Base-by-base conservation (phyloP, 2,888 invertebrate species). In the Masnerella sp. region DNA sequence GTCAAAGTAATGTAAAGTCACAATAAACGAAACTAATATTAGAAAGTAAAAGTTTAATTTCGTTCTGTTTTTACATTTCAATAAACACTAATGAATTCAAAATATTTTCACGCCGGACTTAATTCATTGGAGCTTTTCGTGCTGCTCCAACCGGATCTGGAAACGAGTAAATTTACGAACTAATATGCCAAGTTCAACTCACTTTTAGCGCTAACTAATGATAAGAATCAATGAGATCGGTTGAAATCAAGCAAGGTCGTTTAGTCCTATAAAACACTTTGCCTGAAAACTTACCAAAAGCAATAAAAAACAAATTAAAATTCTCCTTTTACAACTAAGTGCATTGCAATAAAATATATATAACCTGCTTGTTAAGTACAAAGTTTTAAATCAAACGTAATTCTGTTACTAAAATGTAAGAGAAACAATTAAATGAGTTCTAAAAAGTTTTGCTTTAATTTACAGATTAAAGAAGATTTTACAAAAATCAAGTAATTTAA, bases 161-260 rank as follows among this genome's bases (percentile, higher is more conserved):
- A 22, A 22, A 22, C 22, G 3, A 22, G 22, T 7, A 22, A 22
- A 22, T 22, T 30, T 9, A 9, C 30, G n/a, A 30, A 22, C 30
- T 30, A 30, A 30, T 30, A 2, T 30, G n/a, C 30, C 30, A 7
- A 30, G 4, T 30, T 9, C 30, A 30, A n/a, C 2, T 2, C 2
- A 2, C 30, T 5, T n/a, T 8, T 9, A 8, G 30, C 7, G 30
- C 30, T n/a, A 30, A 30, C 22, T 7, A 22, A 34, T 34, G n/a
- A 12, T 34, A 51, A 18, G 62, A 42, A 68, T 69, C 40, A 69
- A 69, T 74, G 64, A 59, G 52, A 47, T 64, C 64, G 69, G 67
- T 65, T 45, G 61, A 73, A 67, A 56, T 51, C 58, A 49, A 8
- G 32, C 56, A 68, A 67, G 45, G 67, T 54, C 62, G 42, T 34